Evolutionary conservation across 2,797 vertebrate species (phyloP).

Genomic region (Prionace glauca): DNA sequence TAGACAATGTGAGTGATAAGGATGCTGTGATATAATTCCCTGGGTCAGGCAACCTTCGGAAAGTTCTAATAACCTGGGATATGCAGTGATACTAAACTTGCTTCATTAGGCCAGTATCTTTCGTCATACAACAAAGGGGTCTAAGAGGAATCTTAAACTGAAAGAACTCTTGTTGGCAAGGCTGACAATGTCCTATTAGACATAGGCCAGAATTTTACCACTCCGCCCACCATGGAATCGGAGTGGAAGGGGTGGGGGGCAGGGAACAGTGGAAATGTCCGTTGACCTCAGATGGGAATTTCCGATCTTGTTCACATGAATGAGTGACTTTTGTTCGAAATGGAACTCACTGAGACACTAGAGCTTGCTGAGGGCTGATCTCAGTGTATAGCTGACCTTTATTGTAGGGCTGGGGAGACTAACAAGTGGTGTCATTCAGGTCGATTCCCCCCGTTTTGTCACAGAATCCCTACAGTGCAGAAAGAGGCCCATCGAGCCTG

Average conservation of each 20-base stretch:
- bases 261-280: no score
- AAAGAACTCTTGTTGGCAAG: not conserved
- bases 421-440: no score
- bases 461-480: no score
- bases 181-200: no score
- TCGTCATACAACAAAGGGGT: not conserved
- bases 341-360: not conserved
- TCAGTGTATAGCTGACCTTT: not conserved
- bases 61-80: not conserved
- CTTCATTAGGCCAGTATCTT: not conserved
- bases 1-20: not conserved
- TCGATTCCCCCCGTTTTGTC: no score
- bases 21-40: not conserved
- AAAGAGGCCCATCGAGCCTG: no score
- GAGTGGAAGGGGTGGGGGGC: no score
- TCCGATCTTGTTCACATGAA: not conserved
- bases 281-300: no score
- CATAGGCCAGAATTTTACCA: no score
- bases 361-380: not conserved
- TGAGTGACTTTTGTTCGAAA: not conserved
- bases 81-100: not conserved
- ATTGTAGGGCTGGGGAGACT: not conserved
- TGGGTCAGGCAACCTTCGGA: slow-evolving; percentile 4
- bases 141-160: not conserved
- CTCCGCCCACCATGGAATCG: no score